Conservation (phyloP, 2,888 invertebrate genomes). For the Chloromyia formosa region DNA sequence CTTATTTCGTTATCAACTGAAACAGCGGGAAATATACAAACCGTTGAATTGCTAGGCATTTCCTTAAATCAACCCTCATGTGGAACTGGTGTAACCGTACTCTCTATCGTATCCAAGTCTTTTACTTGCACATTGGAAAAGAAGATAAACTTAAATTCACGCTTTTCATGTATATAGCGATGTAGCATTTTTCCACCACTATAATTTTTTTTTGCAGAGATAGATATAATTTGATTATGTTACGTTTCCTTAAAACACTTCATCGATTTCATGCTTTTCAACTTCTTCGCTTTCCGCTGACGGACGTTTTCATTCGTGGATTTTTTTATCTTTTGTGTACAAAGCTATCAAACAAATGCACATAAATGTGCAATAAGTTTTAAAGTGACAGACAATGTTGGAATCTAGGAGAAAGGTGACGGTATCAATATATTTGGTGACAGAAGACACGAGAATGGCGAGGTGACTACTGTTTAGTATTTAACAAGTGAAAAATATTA, state of each 20-base stretch:
- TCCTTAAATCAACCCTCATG: constrained; percentile 17
- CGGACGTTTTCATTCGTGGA: background rate
- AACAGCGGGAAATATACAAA: constrained; percentile 16
- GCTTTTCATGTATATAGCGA: constrained; percentile 22
- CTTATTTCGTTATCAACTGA: constrained; percentile 17
- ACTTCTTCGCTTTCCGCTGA: background rate
- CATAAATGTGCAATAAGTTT: constrained; percentile 8
- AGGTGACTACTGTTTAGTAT: too few species aligned
- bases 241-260: background rate
- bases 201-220: background rate
- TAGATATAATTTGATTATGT: too few species aligned
- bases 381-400: constrained; percentile 30
- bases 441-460: too few species aligned
- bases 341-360: constrained; percentile 1
- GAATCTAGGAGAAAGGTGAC: constrained; percentile 12
- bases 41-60: background rate
- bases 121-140: background rate
- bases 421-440: too few species aligned
- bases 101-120: background rate
- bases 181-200: constrained; percentile 8
- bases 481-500: too few species aligned
- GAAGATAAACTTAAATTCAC: constrained; percentile 30
- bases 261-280: background rate
- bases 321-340: background rate
- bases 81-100: background rate